phyloP scores from a whole-genome alignment of 92 coral and sea anemone species.

The Isaurus tuberculatus region DNA sequence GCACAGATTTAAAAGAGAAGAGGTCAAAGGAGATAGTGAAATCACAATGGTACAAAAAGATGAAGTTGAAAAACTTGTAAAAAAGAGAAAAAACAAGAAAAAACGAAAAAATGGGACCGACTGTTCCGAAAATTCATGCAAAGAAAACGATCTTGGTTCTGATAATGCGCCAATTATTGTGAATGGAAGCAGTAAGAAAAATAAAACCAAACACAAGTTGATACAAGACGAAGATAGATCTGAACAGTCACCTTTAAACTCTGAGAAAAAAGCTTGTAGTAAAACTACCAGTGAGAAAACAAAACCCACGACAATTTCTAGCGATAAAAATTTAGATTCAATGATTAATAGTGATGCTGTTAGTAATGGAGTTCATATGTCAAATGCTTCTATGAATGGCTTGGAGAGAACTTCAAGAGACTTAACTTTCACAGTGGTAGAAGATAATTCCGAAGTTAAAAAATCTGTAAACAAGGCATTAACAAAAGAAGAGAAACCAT shows the following conservation, averaged over 20 bases:
- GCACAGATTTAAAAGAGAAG: conserved; percentile 15
- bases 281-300: conserved; percentile 1
- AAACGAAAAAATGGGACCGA: neutral
- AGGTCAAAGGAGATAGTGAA: neutral
- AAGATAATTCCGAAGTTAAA: neutral
- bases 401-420: conserved; percentile 45
- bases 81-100: conserved; percentile 25
- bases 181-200: neutral
- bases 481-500: conserved; percentile 35
- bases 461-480: conserved; percentile 8
- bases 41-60: neutral
- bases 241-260: neutral
- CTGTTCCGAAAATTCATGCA: neutral
- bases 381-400: conserved; percentile 4
- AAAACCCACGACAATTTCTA: neutral
- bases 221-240: neutral
- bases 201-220: neutral
- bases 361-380: neutral
- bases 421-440: neutral
- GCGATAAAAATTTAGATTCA: neutral
- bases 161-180: neutral
- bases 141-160: neutral
- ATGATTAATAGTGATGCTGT: neutral
- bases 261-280: neutral
- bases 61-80: neutral